Evolutionary conservation across 2,888 invertebrate species (phyloP).

Genomic region (Eremobia ochroleuca): DNA sequence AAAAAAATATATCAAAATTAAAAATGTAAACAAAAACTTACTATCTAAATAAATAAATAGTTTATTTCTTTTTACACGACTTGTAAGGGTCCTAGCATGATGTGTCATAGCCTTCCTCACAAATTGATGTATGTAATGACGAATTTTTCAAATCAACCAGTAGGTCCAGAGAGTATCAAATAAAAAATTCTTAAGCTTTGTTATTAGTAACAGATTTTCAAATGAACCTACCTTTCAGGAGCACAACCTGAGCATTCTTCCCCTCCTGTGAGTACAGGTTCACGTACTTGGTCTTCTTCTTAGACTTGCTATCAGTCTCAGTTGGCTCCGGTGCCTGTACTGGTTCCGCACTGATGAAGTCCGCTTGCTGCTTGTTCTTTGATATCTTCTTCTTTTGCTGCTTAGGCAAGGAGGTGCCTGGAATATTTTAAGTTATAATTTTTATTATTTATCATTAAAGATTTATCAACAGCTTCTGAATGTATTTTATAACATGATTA

Average conservation of each 20-base stretch:
- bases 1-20: too few relatives aligned
- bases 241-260: slow-evolving; percentile 89
- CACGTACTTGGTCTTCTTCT: slow-evolving; percentile 94
- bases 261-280: slow-evolving; percentile 95
- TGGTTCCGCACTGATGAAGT: slow-evolving; percentile 72
- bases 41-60: too few relatives aligned
- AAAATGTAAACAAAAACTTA: too few relatives aligned
- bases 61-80: too few relatives aligned
- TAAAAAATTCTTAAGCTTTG: too few relatives aligned
- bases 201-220: neutral
- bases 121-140: too few relatives aligned
- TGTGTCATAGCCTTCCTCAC: too few relatives aligned
- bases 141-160: too few relatives aligned
- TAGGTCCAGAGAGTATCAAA: too few relatives aligned
- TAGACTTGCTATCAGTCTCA: slow-evolving; percentile 80
- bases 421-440: slow-evolving; percentile 37
- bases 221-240: slow-evolving; percentile 85
- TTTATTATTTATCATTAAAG: neutral
- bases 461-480: too few relatives aligned
- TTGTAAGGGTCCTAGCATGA: too few relatives aligned
- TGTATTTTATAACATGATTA: too few relatives aligned
- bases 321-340: slow-evolving; percentile 49
- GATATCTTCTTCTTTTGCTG: slow-evolving; percentile 87
- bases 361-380: slow-evolving; percentile 81
- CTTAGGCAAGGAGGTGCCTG: slow-evolving; percentile 76